Percentiles rank a stretch among this genome's conserved stretches.
Conservation (phyloP, 2,888 invertebrate genomes). For the Ormyrus labotus region DNA sequence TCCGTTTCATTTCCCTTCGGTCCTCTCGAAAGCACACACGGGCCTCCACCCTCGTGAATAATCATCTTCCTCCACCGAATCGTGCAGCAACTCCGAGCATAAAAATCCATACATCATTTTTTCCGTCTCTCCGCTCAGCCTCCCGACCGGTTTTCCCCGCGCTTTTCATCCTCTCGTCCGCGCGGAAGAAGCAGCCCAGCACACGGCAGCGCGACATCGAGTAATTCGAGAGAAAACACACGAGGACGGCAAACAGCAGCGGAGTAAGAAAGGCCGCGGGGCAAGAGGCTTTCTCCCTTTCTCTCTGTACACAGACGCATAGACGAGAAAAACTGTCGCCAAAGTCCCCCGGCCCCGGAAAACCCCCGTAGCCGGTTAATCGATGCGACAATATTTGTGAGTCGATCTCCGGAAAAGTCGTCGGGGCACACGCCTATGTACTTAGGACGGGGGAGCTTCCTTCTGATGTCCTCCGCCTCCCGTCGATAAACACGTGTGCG, state of each 20-base stretch:
- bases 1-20: too few species aligned
- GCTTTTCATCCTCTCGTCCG: background rate
- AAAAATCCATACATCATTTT: background rate
- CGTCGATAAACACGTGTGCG: background rate
- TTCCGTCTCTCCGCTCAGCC: too few species aligned
- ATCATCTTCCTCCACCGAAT: too few species aligned
- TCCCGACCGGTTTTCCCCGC: background rate
- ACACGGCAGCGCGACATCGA: background rate
- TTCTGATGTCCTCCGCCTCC: background rate
- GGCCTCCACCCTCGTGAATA: too few species aligned
- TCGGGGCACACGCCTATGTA: conserved; percentile 62
- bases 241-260: conserved; percentile 8
- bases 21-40: too few species aligned
- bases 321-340: conserved; percentile 15
- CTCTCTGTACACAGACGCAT: too few species aligned
- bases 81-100: too few species aligned
- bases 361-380: conserved; percentile 62
- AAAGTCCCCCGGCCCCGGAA: background rate
- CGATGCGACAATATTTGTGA: conserved; percentile 73
- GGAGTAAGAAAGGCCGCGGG: background rate
- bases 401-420: conserved; percentile 62
- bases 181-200: background rate
- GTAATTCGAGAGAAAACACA: conserved; percentile 48
- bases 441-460: conserved; percentile 59
- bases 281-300: background rate